Percentiles rank a stretch among this genome's conserved stretches.
Conservation (phyloP, 2,888 invertebrate genomes). For the Spilosoma lubricipeda region DNA sequence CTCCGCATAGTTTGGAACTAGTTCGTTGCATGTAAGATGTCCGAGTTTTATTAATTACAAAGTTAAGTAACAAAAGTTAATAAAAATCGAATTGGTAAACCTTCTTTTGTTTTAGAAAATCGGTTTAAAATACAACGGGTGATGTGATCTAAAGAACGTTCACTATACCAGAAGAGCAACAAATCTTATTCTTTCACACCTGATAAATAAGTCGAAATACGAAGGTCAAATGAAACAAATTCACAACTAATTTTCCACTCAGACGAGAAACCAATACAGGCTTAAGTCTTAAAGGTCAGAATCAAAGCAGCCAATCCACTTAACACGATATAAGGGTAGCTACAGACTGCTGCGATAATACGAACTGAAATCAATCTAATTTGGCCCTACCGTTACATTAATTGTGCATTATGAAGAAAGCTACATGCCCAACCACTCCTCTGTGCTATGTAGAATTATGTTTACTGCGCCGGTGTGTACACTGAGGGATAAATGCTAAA, state of each 20-base stretch:
- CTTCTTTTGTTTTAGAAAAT: too few species aligned
- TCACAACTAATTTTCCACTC: constrained; percentile 1
- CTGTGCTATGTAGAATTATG: constrained; percentile 26
- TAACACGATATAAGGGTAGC: constrained; percentile 20
- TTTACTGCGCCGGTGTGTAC: constrained; percentile 19
- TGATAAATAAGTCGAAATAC: neutral
- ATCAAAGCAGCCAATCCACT: constrained; percentile 42
- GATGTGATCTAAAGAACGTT: neutral
- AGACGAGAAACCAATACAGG: constrained; percentile 19
- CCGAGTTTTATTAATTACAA: too few species aligned
- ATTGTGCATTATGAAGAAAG: constrained; percentile 44
- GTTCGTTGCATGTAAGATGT: too few species aligned
- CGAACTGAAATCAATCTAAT: constrained; percentile 29
- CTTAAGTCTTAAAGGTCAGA: constrained; percentile 28
- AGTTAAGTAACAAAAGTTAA: too few species aligned
- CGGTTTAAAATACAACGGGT: neutral
- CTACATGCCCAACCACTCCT: constrained; percentile 47
- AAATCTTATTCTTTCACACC: neutral
- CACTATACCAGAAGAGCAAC: neutral
- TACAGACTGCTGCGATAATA: constrained; percentile 12
- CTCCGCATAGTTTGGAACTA: too few species aligned
- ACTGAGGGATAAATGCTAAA: constrained; percentile 7
- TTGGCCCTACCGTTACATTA: constrained; percentile 28
- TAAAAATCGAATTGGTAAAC: neutral
- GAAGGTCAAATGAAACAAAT: constrained; percentile 2